phyloP scores from a whole-genome alignment of 2,888 invertebrate species.

The Rhagonycha fulva region DNA sequence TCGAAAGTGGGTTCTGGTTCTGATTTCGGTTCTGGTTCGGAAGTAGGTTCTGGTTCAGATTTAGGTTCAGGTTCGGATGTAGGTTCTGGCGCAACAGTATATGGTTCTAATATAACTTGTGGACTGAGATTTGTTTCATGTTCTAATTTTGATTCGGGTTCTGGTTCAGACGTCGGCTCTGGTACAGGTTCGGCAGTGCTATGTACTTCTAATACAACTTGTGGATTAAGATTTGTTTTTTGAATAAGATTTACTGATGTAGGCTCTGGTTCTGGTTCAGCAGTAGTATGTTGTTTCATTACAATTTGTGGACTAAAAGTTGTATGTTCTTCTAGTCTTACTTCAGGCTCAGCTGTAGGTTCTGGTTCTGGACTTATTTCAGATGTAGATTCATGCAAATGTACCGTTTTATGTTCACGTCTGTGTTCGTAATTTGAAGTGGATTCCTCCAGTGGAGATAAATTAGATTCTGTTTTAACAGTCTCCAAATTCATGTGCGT shows the following conservation, averaged over 20 bases:
- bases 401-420: slow-evolving; percentile 13
- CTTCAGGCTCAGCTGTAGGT: slow-evolving; percentile 45
- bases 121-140: slow-evolving; percentile 38
- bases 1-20: slow-evolving; percentile 37
- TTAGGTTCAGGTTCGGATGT: slow-evolving; percentile 36
- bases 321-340: slow-evolving; percentile 50
- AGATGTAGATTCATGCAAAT: slow-evolving; percentile 9
- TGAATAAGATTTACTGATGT: slow-evolving; percentile 22
- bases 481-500: slow-evolving; percentile 9
- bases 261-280: slow-evolving; percentile 36
- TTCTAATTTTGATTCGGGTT: slow-evolving; percentile 44
- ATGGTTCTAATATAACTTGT: slow-evolving; percentile 55
- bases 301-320: slow-evolving; percentile 55
- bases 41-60: slow-evolving; percentile 35
- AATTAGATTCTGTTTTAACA: slow-evolving; percentile 40
- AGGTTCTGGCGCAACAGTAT: slow-evolving; percentile 43
- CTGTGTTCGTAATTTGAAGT: slow-evolving; percentile 32
- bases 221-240: slow-evolving; percentile 4
- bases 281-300: slow-evolving; percentile 49
- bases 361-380: slow-evolving; percentile 42
- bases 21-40: slow-evolving; percentile 41
- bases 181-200: slow-evolving; percentile 54
- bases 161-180: slow-evolving; percentile 52
- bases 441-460: slow-evolving; percentile 35
- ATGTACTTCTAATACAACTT: slow-evolving; percentile 49